phyloP scores from a whole-genome alignment of 2,888 invertebrate species.

The Muscina levida region DNA sequence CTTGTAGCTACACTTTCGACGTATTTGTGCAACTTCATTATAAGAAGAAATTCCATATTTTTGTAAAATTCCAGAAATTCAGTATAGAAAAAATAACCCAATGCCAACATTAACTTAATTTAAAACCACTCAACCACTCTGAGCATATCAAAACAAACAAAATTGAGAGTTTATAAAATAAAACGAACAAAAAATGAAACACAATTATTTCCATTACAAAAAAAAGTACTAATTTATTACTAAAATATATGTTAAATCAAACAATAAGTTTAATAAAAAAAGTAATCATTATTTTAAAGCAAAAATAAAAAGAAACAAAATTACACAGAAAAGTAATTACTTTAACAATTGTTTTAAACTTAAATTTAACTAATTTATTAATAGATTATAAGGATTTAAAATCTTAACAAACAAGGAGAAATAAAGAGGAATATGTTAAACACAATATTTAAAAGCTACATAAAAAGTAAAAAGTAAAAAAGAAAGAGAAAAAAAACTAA shows the following conservation, averaged over 20 bases:
- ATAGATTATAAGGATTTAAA: constrained; percentile 31
- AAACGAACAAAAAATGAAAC: constrained; percentile 9
- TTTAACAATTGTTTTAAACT: constrained; percentile 35
- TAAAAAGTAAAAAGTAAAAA: neutral
- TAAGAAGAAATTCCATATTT: no score
- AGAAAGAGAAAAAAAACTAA: no score
- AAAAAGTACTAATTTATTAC: constrained; percentile 27
- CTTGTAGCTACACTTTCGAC: no score
- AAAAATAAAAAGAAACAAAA: neutral
- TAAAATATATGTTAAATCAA: constrained; percentile 26
- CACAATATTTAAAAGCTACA: constrained; percentile 23
- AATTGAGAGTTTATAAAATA: no score
- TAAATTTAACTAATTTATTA: constrained; percentile 20
- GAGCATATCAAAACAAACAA: no score
- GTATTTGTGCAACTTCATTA: no score
- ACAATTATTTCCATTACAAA: constrained; percentile 12
- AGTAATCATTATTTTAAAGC: neutral
- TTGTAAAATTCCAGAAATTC: no score
- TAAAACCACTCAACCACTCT: no score
- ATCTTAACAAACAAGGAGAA: constrained; percentile 56
- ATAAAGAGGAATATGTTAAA: constrained; percentile 33
- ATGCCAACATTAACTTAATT: no score
- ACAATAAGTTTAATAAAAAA: neutral
- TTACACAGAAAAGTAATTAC: neutral
- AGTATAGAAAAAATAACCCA: no score